Conservation (phyloP, 2,888 invertebrate species). For the Drosophila subsilvestris region DNA sequence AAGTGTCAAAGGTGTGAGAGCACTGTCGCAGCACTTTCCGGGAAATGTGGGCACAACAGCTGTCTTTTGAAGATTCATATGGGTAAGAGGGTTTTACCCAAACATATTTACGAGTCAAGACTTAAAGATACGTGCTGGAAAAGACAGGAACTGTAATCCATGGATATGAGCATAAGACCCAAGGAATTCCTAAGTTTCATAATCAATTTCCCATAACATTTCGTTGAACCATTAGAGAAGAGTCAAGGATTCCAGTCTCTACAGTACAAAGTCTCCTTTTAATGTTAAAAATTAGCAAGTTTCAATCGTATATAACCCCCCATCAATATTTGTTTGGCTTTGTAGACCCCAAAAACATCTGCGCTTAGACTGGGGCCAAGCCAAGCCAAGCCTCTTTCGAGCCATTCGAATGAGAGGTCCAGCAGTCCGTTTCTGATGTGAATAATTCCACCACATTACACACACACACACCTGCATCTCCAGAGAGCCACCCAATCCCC, state of each 20-base stretch:
- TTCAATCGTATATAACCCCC: not conserved
- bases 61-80: constrained; percentile 1
- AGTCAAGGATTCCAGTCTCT: not conserved
- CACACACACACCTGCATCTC: constrained; percentile 14
- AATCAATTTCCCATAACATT: no score
- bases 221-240: no score
- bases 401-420: constrained; percentile 32
- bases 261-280: not conserved
- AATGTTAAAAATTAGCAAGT: constrained; percentile 14
- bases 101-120: no score
- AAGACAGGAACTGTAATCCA: no score
- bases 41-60: constrained; percentile 26
- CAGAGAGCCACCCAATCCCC: not conserved
- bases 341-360: constrained; percentile 21
- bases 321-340: constrained; percentile 4
- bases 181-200: no score
- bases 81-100: not conserved
- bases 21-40: constrained; percentile 7
- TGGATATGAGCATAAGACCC: no score
- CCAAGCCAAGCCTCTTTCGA: constrained; percentile 31
- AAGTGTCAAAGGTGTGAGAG: constrained; percentile 35
- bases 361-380: constrained; percentile 26
- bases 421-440: constrained; percentile 40
- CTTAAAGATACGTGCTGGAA: no score
- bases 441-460: constrained; percentile 43